Evolutionary conservation across 2,113 vertebrate genomes (phyloP), one percentile per base, ranked within the genome.

Genomic region (Xerus inauris): DNA sequence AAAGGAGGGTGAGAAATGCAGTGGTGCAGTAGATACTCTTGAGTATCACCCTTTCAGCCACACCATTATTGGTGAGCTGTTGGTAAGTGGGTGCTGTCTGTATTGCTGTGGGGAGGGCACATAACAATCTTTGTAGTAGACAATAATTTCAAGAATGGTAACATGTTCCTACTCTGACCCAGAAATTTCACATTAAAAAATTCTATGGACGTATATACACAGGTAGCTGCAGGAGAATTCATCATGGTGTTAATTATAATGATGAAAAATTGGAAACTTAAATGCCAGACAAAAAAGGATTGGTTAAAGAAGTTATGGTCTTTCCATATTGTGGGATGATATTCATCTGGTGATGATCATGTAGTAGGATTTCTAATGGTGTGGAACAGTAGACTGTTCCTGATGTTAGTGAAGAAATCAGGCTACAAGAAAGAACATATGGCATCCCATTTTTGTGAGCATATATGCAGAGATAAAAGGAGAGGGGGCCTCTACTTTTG

Each of bases 401-500:
- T 76, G 45, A 71, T 71, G 17, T n/a, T 71, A 94, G 51, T 45
- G 79, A 69, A 81, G 69, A 51, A 71, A 77, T 69, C 40, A 90
- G 67, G 57, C 87, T 89, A 85, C 20, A 30, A 45, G 73, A 73
- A 87, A 80, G 64, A 80, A 42, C 64, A 91, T 62, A 51, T 14
- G 83, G 81, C 24, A 45, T 30, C 80, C 35, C 71, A 57, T 64
- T 94, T 97, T 83, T 77, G 45, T 77, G 38, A 90, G 76, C 35
- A 47, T 67, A 11, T 92, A 32, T 47, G 51, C 19, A n/a, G 42
- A 67, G 65, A 87, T 81, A 87, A 80, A 87, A 62, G 54, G 42
- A 89, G 69, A 69, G 11, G 79, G 75, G 35, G 42, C 65, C 65
- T 86, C 57, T 81, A 79, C 59, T 87, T 81, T 95, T 91, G 80